A percentile compares a stretch with the other conserved stretches of the same genome.
phyloP scores from a whole-genome alignment of 2,888 invertebrate species.

The Itoplectis maculator region DNA sequence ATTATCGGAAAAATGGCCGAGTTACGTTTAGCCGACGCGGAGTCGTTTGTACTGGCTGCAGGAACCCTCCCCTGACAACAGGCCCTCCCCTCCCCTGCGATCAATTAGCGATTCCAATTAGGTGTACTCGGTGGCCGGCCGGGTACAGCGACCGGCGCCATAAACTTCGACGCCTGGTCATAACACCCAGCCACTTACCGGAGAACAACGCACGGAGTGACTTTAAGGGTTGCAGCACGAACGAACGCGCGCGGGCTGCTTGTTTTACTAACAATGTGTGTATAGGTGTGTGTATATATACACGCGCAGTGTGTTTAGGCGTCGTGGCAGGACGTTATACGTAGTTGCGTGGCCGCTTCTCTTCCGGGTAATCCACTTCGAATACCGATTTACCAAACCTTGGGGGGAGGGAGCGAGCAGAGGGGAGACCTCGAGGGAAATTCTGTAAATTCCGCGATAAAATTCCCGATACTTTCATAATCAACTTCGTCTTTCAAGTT shows the following conservation, averaged over 20 bases:
- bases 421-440: slow-evolving; percentile 14
- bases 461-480: slow-evolving; percentile 8
- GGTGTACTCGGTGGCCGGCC: slow-evolving; percentile 55
- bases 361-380: slow-evolving; percentile 63
- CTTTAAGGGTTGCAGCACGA: slow-evolving; percentile 56
- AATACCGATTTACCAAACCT: slow-evolving; percentile 50
- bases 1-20: not conserved
- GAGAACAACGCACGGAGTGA: slow-evolving; percentile 41
- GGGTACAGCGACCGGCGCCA: slow-evolving; percentile 32
- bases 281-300: slow-evolving; percentile 16
- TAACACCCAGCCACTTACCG: slow-evolving; percentile 62
- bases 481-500: slow-evolving; percentile 1
- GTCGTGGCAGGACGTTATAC: not conserved
- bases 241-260: slow-evolving; percentile 31
- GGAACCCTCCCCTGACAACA: slow-evolving; percentile 58
- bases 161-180: slow-evolving; percentile 58
- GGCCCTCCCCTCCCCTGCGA: slow-evolving; percentile 48
- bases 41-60: slow-evolving; percentile 50
- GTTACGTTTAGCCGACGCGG: slow-evolving; percentile 16
- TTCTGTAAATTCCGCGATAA: slow-evolving; percentile 28
- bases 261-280: slow-evolving; percentile 31
- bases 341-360: slow-evolving; percentile 48
- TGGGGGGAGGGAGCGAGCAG: not conserved
- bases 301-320: not conserved
- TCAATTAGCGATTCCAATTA: slow-evolving; percentile 71